These are phyloP conservation scores for Muscicapa striata DNA, from an alignment of 2,797 vertebrate species.

Conservation along the genomic window DNA sequence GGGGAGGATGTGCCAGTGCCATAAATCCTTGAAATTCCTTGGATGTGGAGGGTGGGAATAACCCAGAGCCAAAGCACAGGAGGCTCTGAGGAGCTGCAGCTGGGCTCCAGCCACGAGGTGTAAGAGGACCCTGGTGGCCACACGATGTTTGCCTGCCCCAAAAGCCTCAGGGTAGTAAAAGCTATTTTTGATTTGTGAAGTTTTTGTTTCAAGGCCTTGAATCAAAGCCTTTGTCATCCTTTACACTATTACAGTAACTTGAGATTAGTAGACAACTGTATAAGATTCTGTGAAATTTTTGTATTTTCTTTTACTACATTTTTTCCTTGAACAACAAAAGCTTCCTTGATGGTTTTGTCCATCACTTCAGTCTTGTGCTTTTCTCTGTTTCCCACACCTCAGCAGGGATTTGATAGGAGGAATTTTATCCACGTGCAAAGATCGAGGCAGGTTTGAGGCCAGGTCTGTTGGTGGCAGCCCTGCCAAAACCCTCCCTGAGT, in stretches of 20 bases:
- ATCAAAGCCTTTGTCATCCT: too few relatives aligned
- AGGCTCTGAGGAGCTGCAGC: background rate
- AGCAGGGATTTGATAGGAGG: background rate
- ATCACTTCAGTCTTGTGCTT: too few relatives aligned
- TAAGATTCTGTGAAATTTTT: too few relatives aligned
- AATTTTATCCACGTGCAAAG: background rate
- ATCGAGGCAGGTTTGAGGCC: background rate
- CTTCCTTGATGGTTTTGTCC: too few relatives aligned
- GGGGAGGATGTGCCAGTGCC: background rate
- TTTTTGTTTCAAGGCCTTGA: too few relatives aligned
- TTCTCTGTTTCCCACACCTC: too few relatives aligned
- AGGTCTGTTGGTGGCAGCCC: background rate
- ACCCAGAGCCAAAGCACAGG: background rate
- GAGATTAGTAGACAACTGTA: too few relatives aligned
- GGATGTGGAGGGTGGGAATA: background rate
- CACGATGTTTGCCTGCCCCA: background rate
- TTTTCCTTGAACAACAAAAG: too few relatives aligned
- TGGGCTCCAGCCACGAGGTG: slow-evolving; percentile 37
- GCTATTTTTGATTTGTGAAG: too few relatives aligned
- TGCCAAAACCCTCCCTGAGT: background rate
- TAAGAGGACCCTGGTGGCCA: slow-evolving; percentile 10
- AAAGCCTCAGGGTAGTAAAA: background rate
- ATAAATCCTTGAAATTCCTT: background rate
- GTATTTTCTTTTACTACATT: too few relatives aligned
- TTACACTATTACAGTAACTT: too few relatives aligned